Base-by-base conservation (phyloP, 2,113 vertebrate species). In the Oncorhynchus gorbuscha region DNA sequence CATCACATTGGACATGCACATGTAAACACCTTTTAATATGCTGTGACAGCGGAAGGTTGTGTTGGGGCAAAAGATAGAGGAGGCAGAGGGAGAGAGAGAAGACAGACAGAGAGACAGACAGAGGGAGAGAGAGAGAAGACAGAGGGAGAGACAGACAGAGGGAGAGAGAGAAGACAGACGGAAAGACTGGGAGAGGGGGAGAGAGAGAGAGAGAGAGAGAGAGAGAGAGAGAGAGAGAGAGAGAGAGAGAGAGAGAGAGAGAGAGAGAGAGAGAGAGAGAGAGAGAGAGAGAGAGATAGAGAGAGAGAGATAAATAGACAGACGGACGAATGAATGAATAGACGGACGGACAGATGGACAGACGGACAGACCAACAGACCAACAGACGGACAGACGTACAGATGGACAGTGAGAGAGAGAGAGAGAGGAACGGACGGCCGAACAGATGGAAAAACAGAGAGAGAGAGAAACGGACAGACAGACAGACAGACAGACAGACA, bases 1-100 rank as follows among this genome's bases (percentile, higher is more conserved):
- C 96, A 99, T 97, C 92, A 94, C 93, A 95, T 97, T 95, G 93
- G 95, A 96, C 95, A 94, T 95, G 95, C 95, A 95, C 95, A 96
- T 96, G 95, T 96, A 96, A 96, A 96, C 94, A 92, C 92, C 94
- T 94, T 96, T 96, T 97, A 99, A 98, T 97, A 95, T 95, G 94
- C 94, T 94, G 93, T 96, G 97, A 97, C 96, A 97, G 95, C 90
- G 92, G 88, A 95, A 82, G 93, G 95, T 95, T 93, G 94, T 95
- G 93, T 93, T 90, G 77, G 93, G 93, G 93, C 93, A 94, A 94
- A 91, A 71, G 30, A n/a, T 32, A 45, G 20, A 24, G n/a, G 45
- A 61, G 77, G 49, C 78, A 77, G 76, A 74, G 76, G 28, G 70
- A 82, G 24, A 85, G 88, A 88, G 88, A 80, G 14, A 78, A 79